Percentiles rank a stretch among this genome's conserved stretches.
Conservation (phyloP, 2,888 invertebrate species). For the Coelopa pilipes region DNA sequence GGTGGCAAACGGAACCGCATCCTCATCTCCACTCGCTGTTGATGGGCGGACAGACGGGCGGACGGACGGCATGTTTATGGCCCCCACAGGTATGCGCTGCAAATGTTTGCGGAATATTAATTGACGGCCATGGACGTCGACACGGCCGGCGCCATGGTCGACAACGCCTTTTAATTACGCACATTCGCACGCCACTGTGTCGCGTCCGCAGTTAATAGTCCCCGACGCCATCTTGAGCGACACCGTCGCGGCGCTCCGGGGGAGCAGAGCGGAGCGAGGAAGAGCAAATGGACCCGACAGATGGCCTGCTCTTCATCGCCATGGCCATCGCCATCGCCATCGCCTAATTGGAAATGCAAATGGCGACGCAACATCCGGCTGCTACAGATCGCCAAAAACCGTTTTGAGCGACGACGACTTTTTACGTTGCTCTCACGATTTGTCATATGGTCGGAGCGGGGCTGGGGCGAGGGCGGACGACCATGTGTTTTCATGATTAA, state of each 20-base stretch:
- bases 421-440: no score
- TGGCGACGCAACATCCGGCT: background rate
- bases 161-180: constrained; percentile 17
- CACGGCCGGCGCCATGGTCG: constrained; percentile 4
- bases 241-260: no score
- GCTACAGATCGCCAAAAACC: no score
- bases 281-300: no score
- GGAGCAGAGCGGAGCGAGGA: no score
- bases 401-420: no score
- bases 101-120: constrained; percentile 42
- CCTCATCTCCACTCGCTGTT: no score
- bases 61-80: background rate
- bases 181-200: constrained; percentile 8
- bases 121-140: constrained; percentile 8
- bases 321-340: background rate
- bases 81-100: constrained; percentile 39
- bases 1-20: no score
- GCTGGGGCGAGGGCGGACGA: no score
- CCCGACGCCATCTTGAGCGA: background rate
- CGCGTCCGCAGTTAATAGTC: background rate
- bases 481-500: no score
- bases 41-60: no score
- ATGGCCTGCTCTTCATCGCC: background rate
- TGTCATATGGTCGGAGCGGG: no score
- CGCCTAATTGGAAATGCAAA: background rate